Conservation (phyloP, 2,113 vertebrate genomes). For the Protobothrops flavoviridis region DNA sequence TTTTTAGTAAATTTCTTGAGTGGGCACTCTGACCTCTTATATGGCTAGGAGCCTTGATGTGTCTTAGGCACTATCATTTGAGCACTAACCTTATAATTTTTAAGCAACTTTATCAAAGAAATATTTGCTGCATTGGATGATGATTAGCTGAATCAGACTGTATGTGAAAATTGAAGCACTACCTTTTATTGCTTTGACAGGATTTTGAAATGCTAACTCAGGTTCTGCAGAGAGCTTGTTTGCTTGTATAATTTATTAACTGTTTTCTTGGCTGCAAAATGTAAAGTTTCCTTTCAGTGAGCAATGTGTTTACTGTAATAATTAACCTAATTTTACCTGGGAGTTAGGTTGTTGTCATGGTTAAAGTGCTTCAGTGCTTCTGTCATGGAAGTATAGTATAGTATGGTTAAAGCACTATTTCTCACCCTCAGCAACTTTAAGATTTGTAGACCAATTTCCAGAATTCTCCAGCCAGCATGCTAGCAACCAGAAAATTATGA, state of each 20-base stretch:
- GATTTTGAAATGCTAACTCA: conserved; percentile 4
- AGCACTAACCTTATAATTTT: conserved; percentile 58
- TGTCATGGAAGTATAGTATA: background rate
- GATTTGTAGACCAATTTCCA: background rate
- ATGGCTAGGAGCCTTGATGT: conserved; percentile 49
- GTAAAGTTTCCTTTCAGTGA: background rate
- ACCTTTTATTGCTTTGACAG: conserved; percentile 39
- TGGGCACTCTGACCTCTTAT: conserved; percentile 40
- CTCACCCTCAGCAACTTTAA: background rate
- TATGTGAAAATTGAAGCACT: conserved; percentile 45
- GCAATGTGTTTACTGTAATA: background rate
- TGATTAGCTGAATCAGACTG: conserved; percentile 57
- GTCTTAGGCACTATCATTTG: conserved; percentile 24
- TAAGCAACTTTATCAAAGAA: conserved; percentile 48
- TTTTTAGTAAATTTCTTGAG: conserved; percentile 60
- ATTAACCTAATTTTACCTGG: background rate
- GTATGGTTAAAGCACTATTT: background rate
- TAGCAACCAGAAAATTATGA: background rate
- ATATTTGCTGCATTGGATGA: conserved; percentile 43
- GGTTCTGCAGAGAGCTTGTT: conserved; percentile 15
- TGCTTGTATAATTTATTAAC: conserved; percentile 31
- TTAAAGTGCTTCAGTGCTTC: background rate
- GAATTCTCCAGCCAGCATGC: background rate
- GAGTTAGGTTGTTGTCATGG: background rate
- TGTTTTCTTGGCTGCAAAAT: conserved; percentile 5